Evolutionary conservation across 2,888 invertebrate genomes (phyloP).

Genomic region (Celastrina argiolus): DNA sequence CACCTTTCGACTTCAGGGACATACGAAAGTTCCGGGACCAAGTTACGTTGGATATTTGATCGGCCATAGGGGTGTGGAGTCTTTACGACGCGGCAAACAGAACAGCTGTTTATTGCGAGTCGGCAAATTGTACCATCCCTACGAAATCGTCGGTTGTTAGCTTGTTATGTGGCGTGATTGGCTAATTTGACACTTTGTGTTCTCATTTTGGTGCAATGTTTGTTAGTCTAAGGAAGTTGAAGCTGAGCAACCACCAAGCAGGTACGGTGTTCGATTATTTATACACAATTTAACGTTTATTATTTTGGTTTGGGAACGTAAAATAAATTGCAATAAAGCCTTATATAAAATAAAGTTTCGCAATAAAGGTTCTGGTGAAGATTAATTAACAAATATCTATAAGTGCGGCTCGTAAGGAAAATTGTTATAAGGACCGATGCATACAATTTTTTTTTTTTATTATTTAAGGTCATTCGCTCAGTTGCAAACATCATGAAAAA

Average conservation of each 20-base stretch:
- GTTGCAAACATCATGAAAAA: too few relatives aligned
- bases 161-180: constrained; percentile 48
- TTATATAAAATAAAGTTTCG: too few relatives aligned
- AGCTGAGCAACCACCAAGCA: not conserved
- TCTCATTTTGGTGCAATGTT: not conserved
- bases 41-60: constrained; percentile 46
- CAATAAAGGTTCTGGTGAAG: too few relatives aligned
- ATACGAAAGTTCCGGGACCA: not conserved
- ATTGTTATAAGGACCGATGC: too few relatives aligned
- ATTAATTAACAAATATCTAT: too few relatives aligned
- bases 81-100: constrained; percentile 69
- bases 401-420: too few relatives aligned
- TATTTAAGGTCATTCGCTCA: too few relatives aligned
- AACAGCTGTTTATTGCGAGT: constrained; percentile 59
- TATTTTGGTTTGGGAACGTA: too few relatives aligned
- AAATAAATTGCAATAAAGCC: too few relatives aligned
- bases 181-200: constrained; percentile 14
- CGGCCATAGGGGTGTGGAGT: constrained; percentile 59
- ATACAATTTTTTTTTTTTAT: too few relatives aligned
- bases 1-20: not conserved
- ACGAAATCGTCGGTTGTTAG: constrained; percentile 52
- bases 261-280: too few relatives aligned
- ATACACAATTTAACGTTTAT: too few relatives aligned
- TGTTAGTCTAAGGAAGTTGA: not conserved
- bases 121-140: constrained; percentile 66